Evolutionary conservation across 2,113 vertebrate species (phyloP), one percentile per base, ranked within the genome.

Genomic region (Podarcis raffonei): DNA sequence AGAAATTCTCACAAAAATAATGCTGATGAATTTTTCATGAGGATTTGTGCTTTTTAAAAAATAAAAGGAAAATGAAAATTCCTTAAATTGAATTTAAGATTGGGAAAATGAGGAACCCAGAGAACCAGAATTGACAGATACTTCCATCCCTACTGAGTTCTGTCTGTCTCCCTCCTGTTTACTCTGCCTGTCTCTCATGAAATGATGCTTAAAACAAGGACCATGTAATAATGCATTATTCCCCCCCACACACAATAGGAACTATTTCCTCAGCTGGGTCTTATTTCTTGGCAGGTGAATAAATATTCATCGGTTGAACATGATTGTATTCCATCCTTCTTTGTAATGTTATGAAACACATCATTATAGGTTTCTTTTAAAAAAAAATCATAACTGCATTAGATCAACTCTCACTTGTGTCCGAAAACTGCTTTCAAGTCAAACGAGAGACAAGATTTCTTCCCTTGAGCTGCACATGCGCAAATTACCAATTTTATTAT

Each of bases 291-390:
- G 65, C 87, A 78, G 57, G 78, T 68, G 53, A 15, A 2, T 78
- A 91, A 91, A 85, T 74, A 72, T 93, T 92, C 86, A 59, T 83
- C 85, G 71, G 92, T 94, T 93, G 68, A 94, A 87, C 27, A 83
- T 87, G 83, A 92, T 59, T 79, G 25, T 25, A n/a, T 92, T 93
- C 92, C 0, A 0, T 87, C 89, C 65, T 53, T 91, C 91, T 90
- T 90, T 84, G 32, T 74, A 90, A 95, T 90, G 72, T 95, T 95
- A 94, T 94, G 94, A 95, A 96, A 96, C 94, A 96, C 94, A 57
- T 96, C 93, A 90, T 94, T 94, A 94, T 81, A 77, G 42, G 92
- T 69, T 75, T 79, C 69, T n/a, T n/a, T n/a, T n/a, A n/a, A 48
- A 42, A 42, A 89, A 22, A 12, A 59, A 18, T 92, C 69, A 74